A percentile compares a stretch with the other conserved stretches of the same genome.
phyloP scores from a whole-genome alignment of 2,113 vertebrate species.

The Rhabdornis inornatus region DNA sequence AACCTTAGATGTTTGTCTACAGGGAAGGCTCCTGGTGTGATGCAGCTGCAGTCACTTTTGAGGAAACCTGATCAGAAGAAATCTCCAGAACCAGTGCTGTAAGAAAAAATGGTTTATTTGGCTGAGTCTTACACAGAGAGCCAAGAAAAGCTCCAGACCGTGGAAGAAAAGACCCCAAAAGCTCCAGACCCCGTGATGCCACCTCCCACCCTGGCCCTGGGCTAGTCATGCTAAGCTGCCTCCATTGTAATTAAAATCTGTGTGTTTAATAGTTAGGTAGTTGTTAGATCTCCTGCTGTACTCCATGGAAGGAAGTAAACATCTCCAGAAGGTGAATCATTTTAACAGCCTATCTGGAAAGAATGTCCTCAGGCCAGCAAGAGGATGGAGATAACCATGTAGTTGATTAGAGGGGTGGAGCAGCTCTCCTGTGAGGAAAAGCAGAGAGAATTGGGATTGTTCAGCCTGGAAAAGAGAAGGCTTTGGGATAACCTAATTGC shows the following conservation, averaged over 20 bases:
- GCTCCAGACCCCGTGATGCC: not conserved
- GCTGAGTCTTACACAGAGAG: not conserved
- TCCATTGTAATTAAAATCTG: not conserved
- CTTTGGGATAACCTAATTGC: not conserved
- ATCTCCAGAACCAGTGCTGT: not conserved
- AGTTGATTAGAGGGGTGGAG: not conserved
- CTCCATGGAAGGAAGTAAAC: not conserved
- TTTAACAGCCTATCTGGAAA: conserved; percentile 22
- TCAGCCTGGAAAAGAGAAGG: not conserved
- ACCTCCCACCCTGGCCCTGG: not conserved
- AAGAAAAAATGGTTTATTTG: not conserved
- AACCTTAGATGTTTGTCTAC: not conserved
- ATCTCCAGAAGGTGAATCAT: conserved; percentile 15
- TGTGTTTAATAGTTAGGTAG: not conserved
- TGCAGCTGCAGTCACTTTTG: not conserved
- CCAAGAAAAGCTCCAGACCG: not conserved
- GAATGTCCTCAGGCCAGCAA: not conserved
- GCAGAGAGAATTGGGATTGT: not conserved
- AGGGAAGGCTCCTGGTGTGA: not conserved
- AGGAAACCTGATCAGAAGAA: not conserved
- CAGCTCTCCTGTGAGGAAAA: not conserved
- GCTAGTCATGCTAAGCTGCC: not conserved
- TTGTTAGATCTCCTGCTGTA: not conserved
- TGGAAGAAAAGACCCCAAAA: not conserved
- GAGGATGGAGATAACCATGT: not conserved